phyloP scores from a whole-genome alignment of 2,113 vertebrate genomes.

The Lynx canadensis region DNA sequence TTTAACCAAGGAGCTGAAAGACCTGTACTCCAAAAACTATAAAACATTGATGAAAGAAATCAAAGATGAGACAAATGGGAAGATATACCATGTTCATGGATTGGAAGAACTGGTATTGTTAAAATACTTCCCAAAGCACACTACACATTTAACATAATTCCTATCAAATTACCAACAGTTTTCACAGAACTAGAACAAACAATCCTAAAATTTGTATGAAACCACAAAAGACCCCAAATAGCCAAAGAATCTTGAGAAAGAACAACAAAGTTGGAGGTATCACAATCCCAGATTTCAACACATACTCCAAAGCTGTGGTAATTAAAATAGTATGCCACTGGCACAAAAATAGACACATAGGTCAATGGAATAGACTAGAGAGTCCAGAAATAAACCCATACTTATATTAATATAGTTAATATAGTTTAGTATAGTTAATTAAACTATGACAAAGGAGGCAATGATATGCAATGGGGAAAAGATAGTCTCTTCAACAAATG shows the following conservation, averaged over 20 bases:
- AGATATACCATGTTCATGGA: neutral
- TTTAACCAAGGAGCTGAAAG: neutral
- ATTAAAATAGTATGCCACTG: neutral
- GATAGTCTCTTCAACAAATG: neutral
- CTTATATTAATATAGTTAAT: too few relatives aligned
- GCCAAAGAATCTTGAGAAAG: neutral
- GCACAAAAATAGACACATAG: neutral
- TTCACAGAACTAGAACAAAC: neutral
- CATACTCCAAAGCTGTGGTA: neutral
- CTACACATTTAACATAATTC: neutral
- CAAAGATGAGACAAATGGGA: neutral
- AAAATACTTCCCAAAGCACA: neutral
- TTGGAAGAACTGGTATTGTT: neutral
- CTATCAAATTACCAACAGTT: neutral
- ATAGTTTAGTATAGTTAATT: neutral
- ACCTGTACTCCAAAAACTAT: neutral
- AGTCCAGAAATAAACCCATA: neutral
- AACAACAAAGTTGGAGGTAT: neutral
- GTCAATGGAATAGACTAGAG: neutral
- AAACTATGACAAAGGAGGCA: neutral
- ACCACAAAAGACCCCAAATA: neutral
- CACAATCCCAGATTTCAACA: neutral
- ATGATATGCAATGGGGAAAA: neutral
- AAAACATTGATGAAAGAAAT: neutral
- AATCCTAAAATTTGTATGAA: neutral